phyloP scores from a whole-genome alignment of 2,113 vertebrate species.

The Nannobrachium achirus region DNA sequence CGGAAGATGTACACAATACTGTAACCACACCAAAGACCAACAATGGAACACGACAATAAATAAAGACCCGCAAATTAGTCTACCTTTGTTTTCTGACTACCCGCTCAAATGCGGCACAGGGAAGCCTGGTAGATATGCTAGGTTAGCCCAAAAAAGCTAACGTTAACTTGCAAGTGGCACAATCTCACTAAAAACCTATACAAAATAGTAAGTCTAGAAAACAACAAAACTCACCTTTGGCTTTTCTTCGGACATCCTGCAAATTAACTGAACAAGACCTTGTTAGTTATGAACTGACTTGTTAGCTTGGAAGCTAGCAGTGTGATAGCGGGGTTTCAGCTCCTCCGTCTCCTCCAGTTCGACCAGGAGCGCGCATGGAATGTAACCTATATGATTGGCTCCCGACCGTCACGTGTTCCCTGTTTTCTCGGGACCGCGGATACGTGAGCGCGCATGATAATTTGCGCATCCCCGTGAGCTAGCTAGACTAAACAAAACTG shows the following conservation, averaged over 20 bases:
- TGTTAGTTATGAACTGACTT: constrained; percentile 1
- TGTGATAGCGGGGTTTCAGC: constrained; percentile 44
- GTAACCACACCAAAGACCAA: rapidly evolving
- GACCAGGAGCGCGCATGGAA: constrained; percentile 78
- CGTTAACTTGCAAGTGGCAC: neutral
- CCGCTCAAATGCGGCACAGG: constrained; percentile 70
- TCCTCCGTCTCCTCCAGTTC: constrained; percentile 70
- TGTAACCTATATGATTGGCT: constrained; percentile 74
- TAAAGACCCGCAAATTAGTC: constrained; percentile 55
- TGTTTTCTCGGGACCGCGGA: constrained; percentile 65
- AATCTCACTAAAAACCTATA: neutral
- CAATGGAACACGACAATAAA: constrained; percentile 3
- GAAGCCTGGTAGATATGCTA: constrained; percentile 47
- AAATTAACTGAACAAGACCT: constrained; percentile 8
- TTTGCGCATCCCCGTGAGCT: constrained; percentile 60
- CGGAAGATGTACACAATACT: rapidly evolving
- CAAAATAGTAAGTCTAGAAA: too few species aligned
- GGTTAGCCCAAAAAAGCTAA: constrained; percentile 34
- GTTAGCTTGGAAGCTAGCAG: constrained; percentile 2
- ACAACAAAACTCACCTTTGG: constrained; percentile 82
- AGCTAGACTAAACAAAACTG: constrained; percentile 3
- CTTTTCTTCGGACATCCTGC: constrained; percentile 89
- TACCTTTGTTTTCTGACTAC: constrained; percentile 75
- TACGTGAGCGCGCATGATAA: constrained; percentile 49
- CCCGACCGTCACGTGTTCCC: constrained; percentile 74